A percentile compares a stretch with the other conserved stretches of the same genome.
Evolutionary conservation across 2,888 invertebrate genomes (phyloP).

Genomic region (Zygaena filipendulae): DNA sequence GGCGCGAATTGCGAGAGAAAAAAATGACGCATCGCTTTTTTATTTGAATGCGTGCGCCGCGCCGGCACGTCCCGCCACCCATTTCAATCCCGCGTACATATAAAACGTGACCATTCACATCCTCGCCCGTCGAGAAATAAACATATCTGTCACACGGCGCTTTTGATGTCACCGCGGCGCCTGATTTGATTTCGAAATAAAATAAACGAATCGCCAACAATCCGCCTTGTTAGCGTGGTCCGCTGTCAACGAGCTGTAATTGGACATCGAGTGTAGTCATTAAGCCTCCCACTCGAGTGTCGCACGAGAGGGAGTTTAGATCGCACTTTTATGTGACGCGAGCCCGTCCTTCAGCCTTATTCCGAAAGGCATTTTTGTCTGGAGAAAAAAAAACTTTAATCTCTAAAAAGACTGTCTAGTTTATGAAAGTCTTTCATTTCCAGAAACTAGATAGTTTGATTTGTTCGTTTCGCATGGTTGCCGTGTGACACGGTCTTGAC

Average conservation of each 20-base stretch:
- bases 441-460: too few relatives aligned
- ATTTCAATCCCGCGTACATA: constrained; percentile 42
- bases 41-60: constrained; percentile 40
- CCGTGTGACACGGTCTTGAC: too few relatives aligned
- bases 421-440: too few relatives aligned
- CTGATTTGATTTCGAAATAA: constrained; percentile 28
- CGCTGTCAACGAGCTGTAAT: constrained; percentile 27
- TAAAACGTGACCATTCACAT: constrained; percentile 54
- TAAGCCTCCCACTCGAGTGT: too few relatives aligned
- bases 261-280: constrained; percentile 31
- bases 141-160: constrained; percentile 37
- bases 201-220: constrained; percentile 27
- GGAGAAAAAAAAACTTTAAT: too few relatives aligned
- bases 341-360: too few relatives aligned
- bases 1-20: constrained; percentile 25
- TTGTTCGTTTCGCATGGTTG: too few relatives aligned
- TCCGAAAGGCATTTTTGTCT: too few relatives aligned
- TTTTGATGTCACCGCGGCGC: constrained; percentile 16
- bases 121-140: constrained; percentile 32
- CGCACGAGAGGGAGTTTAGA: constrained; percentile 35
- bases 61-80: constrained; percentile 38
- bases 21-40: constrained; percentile 29
- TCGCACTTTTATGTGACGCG: constrained; percentile 36
- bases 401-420: too few relatives aligned
- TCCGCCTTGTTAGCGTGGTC: constrained; percentile 23